These are phyloP conservation scores for Rhodeus uyekii DNA, from an alignment of 2,797 vertebrate genomes.

Conservation along the genomic window DNA sequence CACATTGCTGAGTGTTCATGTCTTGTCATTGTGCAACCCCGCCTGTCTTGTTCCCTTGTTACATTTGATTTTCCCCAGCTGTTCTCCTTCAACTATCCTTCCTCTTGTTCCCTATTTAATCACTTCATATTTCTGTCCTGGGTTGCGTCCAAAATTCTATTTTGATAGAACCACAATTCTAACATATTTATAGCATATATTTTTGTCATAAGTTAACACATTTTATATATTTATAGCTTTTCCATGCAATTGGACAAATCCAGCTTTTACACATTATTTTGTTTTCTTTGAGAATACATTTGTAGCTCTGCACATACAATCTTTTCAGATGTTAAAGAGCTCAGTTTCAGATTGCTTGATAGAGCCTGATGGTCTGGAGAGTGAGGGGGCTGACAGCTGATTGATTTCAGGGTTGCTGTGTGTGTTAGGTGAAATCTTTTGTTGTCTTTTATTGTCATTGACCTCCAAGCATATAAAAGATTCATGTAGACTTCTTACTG, in stretches of 20 bases:
- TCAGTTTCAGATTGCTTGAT: background rate
- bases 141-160: background rate
- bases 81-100: too few species aligned
- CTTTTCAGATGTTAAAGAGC: background rate
- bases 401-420: slow-evolving; percentile 68
- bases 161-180: background rate
- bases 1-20: too few species aligned
- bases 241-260: background rate
- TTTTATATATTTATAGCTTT: too few species aligned
- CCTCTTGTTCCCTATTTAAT: too few species aligned
- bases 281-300: background rate
- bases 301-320: background rate
- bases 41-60: too few species aligned
- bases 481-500: slow-evolving; percentile 67
- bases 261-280: background rate
- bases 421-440: slow-evolving; percentile 57
- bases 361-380: slow-evolving; percentile 29
- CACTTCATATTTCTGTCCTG: too few species aligned
- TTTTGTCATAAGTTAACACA: too few species aligned
- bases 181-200: too few species aligned
- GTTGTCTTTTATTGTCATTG: slow-evolving; percentile 71
- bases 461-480: slow-evolving; percentile 73
- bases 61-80: too few species aligned
- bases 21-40: too few species aligned
- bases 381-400: slow-evolving; percentile 63